Conservation (phyloP, 2,113 vertebrate species). For the Chaenogobius annularis region DNA sequence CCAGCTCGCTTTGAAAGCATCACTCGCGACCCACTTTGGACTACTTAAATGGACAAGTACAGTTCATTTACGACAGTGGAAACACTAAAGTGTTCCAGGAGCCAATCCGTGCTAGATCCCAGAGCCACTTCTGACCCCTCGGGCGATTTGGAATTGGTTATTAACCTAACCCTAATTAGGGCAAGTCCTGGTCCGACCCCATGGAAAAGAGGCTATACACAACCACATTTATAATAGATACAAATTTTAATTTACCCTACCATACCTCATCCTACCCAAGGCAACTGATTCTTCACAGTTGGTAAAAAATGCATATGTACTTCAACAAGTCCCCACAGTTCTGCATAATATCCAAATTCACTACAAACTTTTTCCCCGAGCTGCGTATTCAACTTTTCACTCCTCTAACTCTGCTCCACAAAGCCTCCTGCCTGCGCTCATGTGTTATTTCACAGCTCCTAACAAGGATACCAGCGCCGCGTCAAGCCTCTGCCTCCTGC, state of each 20-base stretch:
- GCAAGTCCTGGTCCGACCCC: not conserved
- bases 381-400: slow-evolving; percentile 16
- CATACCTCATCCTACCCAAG: not conserved
- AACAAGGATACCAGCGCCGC: slow-evolving; percentile 45
- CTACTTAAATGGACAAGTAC: too few species aligned
- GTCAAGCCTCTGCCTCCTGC: slow-evolving; percentile 42
- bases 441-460: slow-evolving; percentile 45
- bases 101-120: too few species aligned
- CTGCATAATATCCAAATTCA: slow-evolving; percentile 9
- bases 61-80: too few species aligned
- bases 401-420: slow-evolving; percentile 1
- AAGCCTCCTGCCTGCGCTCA: slow-evolving; percentile 13
- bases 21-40: too few species aligned
- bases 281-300: not conserved
- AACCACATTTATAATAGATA: not conserved
- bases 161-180: too few species aligned
- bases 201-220: not conserved
- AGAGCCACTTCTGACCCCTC: too few species aligned
- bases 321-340: not conserved
- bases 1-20: too few species aligned
- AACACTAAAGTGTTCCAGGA: too few species aligned
- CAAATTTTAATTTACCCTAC: too few species aligned
- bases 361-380: slow-evolving; percentile 1
- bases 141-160: too few species aligned
- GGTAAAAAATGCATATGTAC: not conserved